phyloP scores from a whole-genome alignment of 2,113 vertebrate genomes.

The Fulmarus glacialis region DNA sequence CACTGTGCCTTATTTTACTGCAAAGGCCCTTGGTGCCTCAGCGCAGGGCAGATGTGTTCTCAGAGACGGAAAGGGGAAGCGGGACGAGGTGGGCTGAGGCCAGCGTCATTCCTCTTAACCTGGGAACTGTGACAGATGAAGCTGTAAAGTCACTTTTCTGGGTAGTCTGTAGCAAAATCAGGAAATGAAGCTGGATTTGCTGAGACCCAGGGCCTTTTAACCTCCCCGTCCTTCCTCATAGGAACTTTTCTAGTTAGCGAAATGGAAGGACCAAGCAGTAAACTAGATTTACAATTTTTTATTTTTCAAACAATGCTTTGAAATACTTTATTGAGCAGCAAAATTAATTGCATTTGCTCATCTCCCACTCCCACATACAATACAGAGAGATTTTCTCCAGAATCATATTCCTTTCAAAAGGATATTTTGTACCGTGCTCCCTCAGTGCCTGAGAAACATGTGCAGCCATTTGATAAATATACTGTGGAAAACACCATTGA shows the following conservation, averaged over 20 bases:
- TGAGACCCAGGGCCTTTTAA: not conserved
- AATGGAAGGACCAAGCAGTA: not conserved
- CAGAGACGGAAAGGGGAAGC: not conserved
- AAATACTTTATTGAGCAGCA: not conserved
- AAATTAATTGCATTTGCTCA: not conserved
- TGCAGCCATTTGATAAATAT: conserved; percentile 12
- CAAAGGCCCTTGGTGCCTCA: not conserved
- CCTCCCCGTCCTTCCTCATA: not conserved
- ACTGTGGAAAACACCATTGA: not conserved
- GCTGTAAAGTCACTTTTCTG: not conserved
- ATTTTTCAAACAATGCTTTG: not conserved
- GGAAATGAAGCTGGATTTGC: not conserved
- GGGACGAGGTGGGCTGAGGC: no score
- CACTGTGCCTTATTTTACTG: not conserved
- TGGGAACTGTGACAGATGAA: not conserved
- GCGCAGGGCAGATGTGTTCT: not conserved
- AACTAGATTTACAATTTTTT: not conserved
- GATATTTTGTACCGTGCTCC: not conserved
- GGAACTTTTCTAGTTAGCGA: not conserved
- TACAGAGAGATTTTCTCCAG: not conserved
- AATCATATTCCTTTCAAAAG: not conserved
- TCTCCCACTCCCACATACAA: not conserved
- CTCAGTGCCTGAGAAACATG: not conserved
- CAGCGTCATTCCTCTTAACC: not conserved
- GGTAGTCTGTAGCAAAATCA: not conserved